Conservation (phyloP, 1,140 invertebrate species). For the Cotesia vestalis region DNA sequence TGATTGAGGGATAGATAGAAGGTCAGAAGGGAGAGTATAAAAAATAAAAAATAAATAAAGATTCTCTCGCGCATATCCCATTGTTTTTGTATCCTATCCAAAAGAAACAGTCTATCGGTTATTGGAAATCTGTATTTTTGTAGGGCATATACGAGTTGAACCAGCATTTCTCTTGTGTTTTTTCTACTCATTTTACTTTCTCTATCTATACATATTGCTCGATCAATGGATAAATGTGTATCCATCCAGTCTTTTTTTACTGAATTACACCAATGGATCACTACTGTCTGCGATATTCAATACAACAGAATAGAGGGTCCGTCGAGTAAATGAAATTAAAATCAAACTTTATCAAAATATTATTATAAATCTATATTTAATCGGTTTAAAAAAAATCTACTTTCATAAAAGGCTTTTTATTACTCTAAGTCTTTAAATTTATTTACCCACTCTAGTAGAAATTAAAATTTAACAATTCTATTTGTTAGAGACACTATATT, state of each 20-base stretch:
- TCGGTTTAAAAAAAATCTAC: too few relatives aligned
- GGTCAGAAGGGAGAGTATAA: slow-evolving; percentile 28
- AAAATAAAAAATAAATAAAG: slow-evolving; percentile 37
- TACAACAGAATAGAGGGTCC: neutral
- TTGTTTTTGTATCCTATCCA: slow-evolving; percentile 51
- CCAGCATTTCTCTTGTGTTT: slow-evolving; percentile 13
- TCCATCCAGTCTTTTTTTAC: slow-evolving; percentile 21
- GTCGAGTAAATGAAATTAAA: neutral
- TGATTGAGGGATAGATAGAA: slow-evolving; percentile 34
- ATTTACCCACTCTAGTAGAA: too few relatives aligned
- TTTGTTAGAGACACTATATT: too few relatives aligned
- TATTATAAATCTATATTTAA: too few relatives aligned
- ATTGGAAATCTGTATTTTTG: slow-evolving; percentile 64
- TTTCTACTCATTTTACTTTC: slow-evolving; percentile 3
- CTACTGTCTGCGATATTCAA: neutral
- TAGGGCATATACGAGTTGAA: slow-evolving; percentile 52
- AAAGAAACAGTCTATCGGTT: slow-evolving; percentile 53
- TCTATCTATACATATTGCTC: slow-evolving; percentile 18
- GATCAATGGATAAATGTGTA: slow-evolving; percentile 9
- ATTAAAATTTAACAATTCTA: too few relatives aligned
- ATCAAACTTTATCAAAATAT: too few relatives aligned
- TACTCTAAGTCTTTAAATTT: too few relatives aligned
- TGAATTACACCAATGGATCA: slow-evolving; percentile 10
- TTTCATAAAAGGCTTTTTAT: too few relatives aligned
- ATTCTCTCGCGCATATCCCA: slow-evolving; percentile 39